These are phyloP conservation scores for Eudemis profundana DNA, from an alignment of 2,888 invertebrate genomes.

Conservation along the genomic window DNA sequence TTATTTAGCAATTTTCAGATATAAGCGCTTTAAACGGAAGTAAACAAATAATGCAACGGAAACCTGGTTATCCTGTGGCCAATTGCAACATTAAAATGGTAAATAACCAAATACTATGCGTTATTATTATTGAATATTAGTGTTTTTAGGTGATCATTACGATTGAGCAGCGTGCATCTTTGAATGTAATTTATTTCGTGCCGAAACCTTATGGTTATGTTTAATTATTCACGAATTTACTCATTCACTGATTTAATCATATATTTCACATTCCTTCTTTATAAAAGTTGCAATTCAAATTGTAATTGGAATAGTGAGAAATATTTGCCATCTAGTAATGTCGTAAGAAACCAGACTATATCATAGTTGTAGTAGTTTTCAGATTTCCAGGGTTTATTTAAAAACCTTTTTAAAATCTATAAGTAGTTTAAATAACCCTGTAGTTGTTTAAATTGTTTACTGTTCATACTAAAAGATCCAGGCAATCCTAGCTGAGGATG, in stretches of 20 bases:
- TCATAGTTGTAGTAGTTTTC: too few species aligned
- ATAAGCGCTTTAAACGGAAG: background rate
- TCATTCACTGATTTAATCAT: constrained; percentile 28
- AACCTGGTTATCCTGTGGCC: constrained; percentile 74
- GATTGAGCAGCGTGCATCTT: background rate
- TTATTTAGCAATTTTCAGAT: background rate
- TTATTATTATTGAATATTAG: background rate
- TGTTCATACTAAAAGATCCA: too few species aligned
- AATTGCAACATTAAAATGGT: constrained; percentile 81
- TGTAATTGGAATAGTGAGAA: background rate
- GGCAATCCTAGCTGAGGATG: too few species aligned
- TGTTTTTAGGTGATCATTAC: background rate
- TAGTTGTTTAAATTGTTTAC: too few species aligned
- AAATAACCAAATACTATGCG: constrained; percentile 49
- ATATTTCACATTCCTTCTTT: constrained; percentile 15
- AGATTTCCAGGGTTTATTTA: too few species aligned
- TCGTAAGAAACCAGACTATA: too few species aligned
- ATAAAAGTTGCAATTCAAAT: constrained; percentile 4
- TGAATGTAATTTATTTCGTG: background rate
- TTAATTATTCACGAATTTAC: background rate
- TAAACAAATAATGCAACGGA: constrained; percentile 71
- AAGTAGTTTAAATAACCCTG: too few species aligned
- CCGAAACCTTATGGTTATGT: background rate
- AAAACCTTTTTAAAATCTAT: too few species aligned
- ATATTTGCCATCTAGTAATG: too few species aligned